Evolutionary conservation across 2,113 vertebrate genomes (phyloP).

Genomic region (Neomonachus schauinslandi): DNA sequence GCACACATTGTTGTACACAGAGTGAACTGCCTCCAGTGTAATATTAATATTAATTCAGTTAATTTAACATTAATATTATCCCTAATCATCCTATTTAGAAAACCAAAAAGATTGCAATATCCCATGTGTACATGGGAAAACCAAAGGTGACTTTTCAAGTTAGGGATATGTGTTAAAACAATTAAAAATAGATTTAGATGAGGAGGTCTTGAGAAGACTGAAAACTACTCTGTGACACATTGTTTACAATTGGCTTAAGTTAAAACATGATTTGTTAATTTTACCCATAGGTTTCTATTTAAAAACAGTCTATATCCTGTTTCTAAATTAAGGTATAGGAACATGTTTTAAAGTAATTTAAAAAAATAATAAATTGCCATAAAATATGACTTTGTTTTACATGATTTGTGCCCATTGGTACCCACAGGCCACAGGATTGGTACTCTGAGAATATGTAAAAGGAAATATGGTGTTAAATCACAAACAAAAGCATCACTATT

Average conservation of each 20-base stretch:
- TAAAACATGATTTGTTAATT: slow-evolving; percentile 5
- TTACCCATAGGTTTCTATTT: neutral
- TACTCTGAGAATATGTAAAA: neutral
- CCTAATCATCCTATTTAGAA: neutral
- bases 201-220: neutral
- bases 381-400: neutral
- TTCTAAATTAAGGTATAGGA: neutral
- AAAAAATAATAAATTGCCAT: neutral
- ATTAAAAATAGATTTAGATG: neutral
- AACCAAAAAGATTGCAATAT: neutral
- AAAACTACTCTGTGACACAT: neutral
- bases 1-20: neutral
- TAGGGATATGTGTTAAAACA: neutral
- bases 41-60: neutral
- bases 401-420: neutral
- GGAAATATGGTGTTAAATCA: neutral
- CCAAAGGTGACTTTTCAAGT: neutral
- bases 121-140: neutral
- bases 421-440: neutral
- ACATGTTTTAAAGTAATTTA: neutral
- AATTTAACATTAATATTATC: neutral
- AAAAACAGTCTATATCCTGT: neutral
- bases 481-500: neutral
- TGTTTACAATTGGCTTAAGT: neutral
- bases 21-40: neutral